Percentiles rank a stretch among this genome's conserved stretches.
These are phyloP conservation scores for Aythya baeri DNA, from an alignment of 2,113 vertebrate species.

Conservation along the genomic window DNA sequence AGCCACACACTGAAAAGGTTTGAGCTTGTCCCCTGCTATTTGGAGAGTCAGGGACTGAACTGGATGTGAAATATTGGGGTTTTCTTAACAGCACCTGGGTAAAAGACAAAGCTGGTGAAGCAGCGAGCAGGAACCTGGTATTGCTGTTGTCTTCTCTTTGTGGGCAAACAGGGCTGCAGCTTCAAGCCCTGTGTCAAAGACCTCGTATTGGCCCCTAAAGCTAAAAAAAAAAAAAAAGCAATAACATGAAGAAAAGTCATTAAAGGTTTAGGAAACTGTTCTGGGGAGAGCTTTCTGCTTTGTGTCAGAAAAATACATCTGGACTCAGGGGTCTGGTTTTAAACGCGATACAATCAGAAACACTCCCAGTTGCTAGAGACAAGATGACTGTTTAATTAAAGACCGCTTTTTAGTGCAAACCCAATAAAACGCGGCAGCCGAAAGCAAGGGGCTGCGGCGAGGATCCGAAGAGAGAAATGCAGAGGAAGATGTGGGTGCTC, in stretches of 20 bases:
- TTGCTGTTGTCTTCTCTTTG: fast-evolving
- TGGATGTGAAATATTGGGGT: fast-evolving
- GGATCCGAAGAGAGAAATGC: neutral
- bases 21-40: neutral
- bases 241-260: neutral
- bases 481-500: conserved; percentile 9
- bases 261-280: neutral
- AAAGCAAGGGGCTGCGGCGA: neutral
- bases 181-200: neutral
- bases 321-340: neutral
- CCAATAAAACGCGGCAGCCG: neutral
- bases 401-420: neutral
- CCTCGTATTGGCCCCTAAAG: neutral
- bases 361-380: neutral
- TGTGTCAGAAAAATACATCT: conserved; percentile 20
- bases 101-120: too few species aligned
- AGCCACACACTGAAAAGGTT: fast-evolving
- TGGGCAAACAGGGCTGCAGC: neutral
- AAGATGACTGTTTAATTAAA: conserved; percentile 7
- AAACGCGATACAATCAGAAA: conserved; percentile 17
- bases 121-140: neutral
- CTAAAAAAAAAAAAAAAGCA: conserved; percentile 3
- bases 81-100: neutral
- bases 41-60: neutral
- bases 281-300: conserved; percentile 36